Base-by-base conservation (phyloP, 2,113 vertebrate species). In the Sclerurus mexicanus region DNA sequence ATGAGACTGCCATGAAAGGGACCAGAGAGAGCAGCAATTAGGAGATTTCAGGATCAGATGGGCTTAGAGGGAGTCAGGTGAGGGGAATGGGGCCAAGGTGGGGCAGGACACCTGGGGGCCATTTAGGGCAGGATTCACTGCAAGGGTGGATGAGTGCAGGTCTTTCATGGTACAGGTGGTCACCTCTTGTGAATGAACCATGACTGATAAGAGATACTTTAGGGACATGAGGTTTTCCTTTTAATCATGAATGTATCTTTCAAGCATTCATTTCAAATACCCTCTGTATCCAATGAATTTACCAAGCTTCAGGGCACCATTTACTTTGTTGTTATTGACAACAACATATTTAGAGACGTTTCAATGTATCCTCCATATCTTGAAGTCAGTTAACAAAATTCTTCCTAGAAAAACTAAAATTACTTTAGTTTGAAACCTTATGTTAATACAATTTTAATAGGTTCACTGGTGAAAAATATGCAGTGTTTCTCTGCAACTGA, bases 1-100 rank as follows among this genome's bases (percentile, higher is more conserved):
- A 31, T 69, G 50, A 77, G 59, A 81, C 50, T n/a, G 22, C 19
- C 2, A 1, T 24, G 44, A n/a, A 85, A 95, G 27, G 14, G 44
- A 69, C 44, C 64, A 52, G 39, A 55, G 39, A 55, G 35, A 64
- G 40, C 16, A 49, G 37, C 18, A 64, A 73, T 62, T 28, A 71
- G 37, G 53, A 79, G 40, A 33, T 55, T 82, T 80, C 0, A 0
- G 39, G 58, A 13, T 31, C 0, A 0, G 40, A 56, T 3, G 8
- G 18, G 37, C n/a, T n/a, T 62, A 20, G 49, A 0, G 0, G 0
- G 19, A 74, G 30, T 31, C 11, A 33, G 30, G n/a, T 3, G 4
- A 78, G 20, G 23, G 10, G 46, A 93, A 49, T 0, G 1, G 15
- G 33, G 18, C 20, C 49, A 47, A 1, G 4, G 25, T 37, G 25